Evolutionary conservation across 2,888 invertebrate species (phyloP).

Genomic region (Cactoblastis cactorum): DNA sequence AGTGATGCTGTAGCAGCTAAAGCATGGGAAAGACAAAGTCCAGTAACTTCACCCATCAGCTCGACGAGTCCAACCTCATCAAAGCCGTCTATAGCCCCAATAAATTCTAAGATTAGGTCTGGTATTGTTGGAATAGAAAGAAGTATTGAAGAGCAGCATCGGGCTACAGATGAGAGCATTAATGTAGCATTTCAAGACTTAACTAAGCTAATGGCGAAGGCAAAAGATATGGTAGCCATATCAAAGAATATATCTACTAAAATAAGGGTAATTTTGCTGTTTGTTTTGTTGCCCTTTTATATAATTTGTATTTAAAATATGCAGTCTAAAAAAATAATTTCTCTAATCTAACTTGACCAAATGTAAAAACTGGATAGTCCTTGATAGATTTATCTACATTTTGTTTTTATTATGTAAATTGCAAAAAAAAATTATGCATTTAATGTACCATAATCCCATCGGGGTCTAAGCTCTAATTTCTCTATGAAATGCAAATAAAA

Average conservation of each 20-base stretch:
- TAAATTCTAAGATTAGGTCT: slow-evolving; percentile 84
- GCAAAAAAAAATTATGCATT: no score
- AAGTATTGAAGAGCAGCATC: slow-evolving; percentile 92
- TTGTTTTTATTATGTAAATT: no score
- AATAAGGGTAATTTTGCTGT: slow-evolving; percentile 82
- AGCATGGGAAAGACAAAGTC: slow-evolving; percentile 80
- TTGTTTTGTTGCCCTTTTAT: no score
- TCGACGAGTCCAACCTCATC: slow-evolving; percentile 37
- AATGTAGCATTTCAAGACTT: slow-evolving; percentile 97
- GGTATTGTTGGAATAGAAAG: slow-evolving; percentile 98
- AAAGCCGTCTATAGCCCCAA: slow-evolving; percentile 42
- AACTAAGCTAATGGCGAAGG: slow-evolving; percentile 95
- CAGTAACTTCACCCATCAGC: slow-evolving; percentile 33
- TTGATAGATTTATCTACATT: no score
- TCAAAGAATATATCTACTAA: slow-evolving; percentile 95
- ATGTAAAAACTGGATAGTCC: no score
- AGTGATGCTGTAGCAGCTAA: slow-evolving; percentile 80
- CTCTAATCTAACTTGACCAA: no score
- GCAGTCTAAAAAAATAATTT: no score
- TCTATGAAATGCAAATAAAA: no score
- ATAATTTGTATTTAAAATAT: no score
- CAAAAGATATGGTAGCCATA: slow-evolving; percentile 97
- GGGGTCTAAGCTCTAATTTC: no score
- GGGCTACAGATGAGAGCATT: slow-evolving; percentile 95
- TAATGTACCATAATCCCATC: no score